These are phyloP conservation scores for Heterodera schachtii DNA, from an alignment of 1,140 invertebrate species.

Conservation along the genomic window DNA sequence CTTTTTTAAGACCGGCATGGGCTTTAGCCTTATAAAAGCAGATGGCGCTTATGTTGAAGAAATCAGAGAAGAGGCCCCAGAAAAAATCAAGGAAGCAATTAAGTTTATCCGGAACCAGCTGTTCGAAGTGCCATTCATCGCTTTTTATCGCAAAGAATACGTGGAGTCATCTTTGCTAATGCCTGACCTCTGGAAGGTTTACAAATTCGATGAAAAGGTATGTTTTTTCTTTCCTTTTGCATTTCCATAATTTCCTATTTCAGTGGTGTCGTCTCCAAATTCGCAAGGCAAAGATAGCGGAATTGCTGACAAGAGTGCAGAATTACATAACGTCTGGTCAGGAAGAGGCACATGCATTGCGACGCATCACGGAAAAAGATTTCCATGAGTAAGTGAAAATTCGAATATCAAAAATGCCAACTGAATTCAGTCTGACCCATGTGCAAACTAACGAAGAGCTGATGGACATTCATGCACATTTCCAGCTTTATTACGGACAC, in stretches of 20 bases:
- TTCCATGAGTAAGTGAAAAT: conserved; percentile 34
- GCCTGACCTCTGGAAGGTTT: conserved; percentile 95
- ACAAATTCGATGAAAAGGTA: conserved; percentile 71
- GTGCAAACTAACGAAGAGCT: conserved; percentile 50
- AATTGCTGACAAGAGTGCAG: conserved; percentile 36
- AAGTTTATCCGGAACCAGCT: conserved; percentile 87
- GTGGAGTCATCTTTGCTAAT: conserved; percentile 90
- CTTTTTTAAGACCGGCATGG: conserved; percentile 28
- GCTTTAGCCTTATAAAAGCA: conserved; percentile 31
- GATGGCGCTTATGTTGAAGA: conserved; percentile 13
- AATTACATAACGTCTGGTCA: conserved; percentile 23
- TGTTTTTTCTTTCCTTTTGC: conserved; percentile 58
- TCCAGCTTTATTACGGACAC: conserved; percentile 51
- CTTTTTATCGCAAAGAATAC: conserved; percentile 97
- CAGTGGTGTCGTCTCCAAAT: conserved; percentile 49
- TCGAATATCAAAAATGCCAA: not conserved
- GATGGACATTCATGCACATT: conserved; percentile 49
- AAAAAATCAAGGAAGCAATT: conserved; percentile 87
- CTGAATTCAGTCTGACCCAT: conserved; percentile 35
- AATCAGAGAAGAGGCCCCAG: conserved; percentile 34
- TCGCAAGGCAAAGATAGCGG: conserved; percentile 34
- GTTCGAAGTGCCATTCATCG: conserved; percentile 86
- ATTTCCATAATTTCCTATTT: conserved; percentile 63
- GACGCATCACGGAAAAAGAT: conserved; percentile 47
- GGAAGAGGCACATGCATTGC: conserved; percentile 28